Evolutionary conservation across 2,888 invertebrate species (phyloP).

Genomic region (Xanthostigma xanthostigma): DNA sequence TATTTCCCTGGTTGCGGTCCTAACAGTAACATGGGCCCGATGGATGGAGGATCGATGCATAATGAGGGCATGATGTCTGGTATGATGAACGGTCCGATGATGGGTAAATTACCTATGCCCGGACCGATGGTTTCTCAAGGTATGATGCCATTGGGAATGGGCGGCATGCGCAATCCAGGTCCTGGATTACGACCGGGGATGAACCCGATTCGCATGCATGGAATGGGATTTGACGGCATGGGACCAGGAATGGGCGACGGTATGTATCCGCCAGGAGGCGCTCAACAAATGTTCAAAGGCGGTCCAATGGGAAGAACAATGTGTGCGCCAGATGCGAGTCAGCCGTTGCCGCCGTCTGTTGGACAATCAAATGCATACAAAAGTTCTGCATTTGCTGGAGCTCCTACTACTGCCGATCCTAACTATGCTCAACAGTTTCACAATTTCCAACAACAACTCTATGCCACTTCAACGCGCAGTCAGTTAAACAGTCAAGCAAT

Average conservation of each 20-base stretch:
- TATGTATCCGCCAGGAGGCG: conserved; percentile 25
- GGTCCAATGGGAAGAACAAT: conserved; percentile 37
- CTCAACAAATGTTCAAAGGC: conserved; percentile 40
- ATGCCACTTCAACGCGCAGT: conserved; percentile 69
- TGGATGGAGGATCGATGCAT: conserved; percentile 26
- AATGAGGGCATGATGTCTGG: conserved; percentile 25
- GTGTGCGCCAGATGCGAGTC: conserved; percentile 45
- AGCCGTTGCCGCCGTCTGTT: conserved; percentile 66
- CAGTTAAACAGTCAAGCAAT: conserved; percentile 32
- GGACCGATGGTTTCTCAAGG: conserved; percentile 25
- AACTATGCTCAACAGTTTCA: conserved; percentile 92
- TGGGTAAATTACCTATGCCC: conserved; percentile 24
- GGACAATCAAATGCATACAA: conserved; percentile 58
- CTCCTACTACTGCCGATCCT: conserved; percentile 70
- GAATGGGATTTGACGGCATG: conserved; percentile 27
- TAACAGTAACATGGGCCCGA: conserved; percentile 27
- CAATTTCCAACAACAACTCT: conserved; percentile 88
- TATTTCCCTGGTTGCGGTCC: conserved; percentile 54
- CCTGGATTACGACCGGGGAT: conserved; percentile 30
- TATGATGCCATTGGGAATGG: conserved; percentile 25
- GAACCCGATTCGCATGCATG: conserved; percentile 28
- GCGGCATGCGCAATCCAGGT: conserved; percentile 24
- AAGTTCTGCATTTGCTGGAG: conserved; percentile 63
- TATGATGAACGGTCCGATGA: conserved; percentile 29
- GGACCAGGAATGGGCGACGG: conserved; percentile 24